Base-by-base conservation (phyloP, 2,797 vertebrate genomes). In the Lagodon rhomboides region DNA sequence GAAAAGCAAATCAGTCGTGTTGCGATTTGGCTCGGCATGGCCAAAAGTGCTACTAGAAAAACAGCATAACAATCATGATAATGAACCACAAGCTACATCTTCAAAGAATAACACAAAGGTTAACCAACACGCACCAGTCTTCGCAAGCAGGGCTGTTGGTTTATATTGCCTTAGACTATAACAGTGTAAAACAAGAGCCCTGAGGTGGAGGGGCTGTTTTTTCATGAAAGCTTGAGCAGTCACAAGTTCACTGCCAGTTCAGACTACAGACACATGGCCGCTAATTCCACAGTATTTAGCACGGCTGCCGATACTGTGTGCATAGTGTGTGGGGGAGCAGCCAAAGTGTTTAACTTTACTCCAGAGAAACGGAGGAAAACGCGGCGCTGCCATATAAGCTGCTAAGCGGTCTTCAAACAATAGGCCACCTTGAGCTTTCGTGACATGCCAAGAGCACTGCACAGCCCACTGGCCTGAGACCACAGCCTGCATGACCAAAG, bases 351-450 rank as follows among this genome's bases (percentile, higher is more conserved):
- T 80, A 73, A 73, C 66, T 75, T 68, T 59, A 55, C 53, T 79
- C 70, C 34, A 75, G 73, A 77, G 84, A 59, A 75, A 79, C 1
- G 11, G 69, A 68, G 49, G 49, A 67, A 87, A 83, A 60, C 5
- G n/a, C 55, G 53, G 25, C 12, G 51, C 66, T 72, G 68, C 59
- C 75, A 60, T 56, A 82, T 84, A 88, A 88, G 72, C 78, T 9
- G 69, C 76, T 91, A 75, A 85, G 85, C 73, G 54, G 20, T 66
- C 77, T 12, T 55, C 54, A 68, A 80, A 89, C 87, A 89, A 87
- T 86, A 50, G 78, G 46, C 74, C 81, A 86, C 77, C 79, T 85
- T 87, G 68, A 78, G 82, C 64, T 75, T 83, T 68, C 18, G 44
- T 78, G 80, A 81, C 78, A 85, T 68, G 79, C 62, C 67, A 58